A percentile compares a stretch with the other conserved stretches of the same genome.
Evolutionary conservation across 2,888 invertebrate species (phyloP).

Genomic region (Drosophila bunnanda): DNA sequence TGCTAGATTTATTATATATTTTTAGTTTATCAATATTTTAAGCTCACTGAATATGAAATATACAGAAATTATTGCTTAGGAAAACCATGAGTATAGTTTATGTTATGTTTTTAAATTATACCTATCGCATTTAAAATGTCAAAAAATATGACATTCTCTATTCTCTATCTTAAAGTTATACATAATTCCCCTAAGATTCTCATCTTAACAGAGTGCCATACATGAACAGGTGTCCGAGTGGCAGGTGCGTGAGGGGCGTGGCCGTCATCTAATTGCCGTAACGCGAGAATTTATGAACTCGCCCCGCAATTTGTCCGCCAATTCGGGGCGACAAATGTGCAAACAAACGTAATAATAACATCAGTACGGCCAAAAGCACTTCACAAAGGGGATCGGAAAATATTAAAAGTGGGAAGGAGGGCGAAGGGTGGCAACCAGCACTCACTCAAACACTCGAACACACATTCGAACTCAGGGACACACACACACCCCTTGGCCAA

Average conservation of each 20-base stretch:
- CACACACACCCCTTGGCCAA: conserved; percentile 63
- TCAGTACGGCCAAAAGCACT: conserved; percentile 52
- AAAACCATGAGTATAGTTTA: neutral
- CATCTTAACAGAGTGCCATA: neutral
- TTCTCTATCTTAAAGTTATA: neutral
- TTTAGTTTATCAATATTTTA: neutral
- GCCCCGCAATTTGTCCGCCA: conserved; percentile 65
- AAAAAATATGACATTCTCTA: too few relatives aligned
- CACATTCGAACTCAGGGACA: conserved; percentile 3
- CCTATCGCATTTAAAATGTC: neutral
- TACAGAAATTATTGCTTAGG: neutral
- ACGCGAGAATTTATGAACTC: conserved; percentile 60
- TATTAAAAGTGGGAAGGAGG: neutral
- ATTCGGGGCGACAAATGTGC: conserved; percentile 74
- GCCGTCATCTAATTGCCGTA: conserved; percentile 64
- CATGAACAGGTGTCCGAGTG: conserved; percentile 35
- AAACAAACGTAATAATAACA: conserved; percentile 77
- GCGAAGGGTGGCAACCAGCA: conserved; percentile 29
- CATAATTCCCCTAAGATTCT: neutral
- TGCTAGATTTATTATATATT: neutral
- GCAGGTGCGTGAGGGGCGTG: conserved; percentile 68
- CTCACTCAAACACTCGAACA: conserved; percentile 58
- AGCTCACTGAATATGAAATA: neutral
- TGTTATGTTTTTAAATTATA: neutral
- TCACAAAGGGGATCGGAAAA: conserved; percentile 55